Evolutionary conservation across 2,113 vertebrate genomes (phyloP), one percentile per base, ranked within the genome.

Genomic region (Chaetorhynchus papuensis): DNA sequence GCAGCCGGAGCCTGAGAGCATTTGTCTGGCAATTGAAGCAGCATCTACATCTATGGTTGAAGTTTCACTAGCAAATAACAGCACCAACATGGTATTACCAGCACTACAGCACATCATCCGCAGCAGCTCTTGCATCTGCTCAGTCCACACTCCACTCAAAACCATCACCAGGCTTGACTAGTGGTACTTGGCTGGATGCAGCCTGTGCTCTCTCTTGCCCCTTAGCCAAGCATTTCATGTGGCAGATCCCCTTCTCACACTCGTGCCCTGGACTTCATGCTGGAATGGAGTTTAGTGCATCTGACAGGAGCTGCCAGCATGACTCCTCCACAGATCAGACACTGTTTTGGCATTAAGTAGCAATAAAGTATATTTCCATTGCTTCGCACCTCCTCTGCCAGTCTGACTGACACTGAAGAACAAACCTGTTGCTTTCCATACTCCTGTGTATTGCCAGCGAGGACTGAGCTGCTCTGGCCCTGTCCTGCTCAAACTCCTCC

Each of bases 11-110:
- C 50, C 27, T 1, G 3, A 76, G 53, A 30, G 47, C 70, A 30
- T 56, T 75, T 8, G 5, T 35, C 42, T 44, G 61, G 35, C 0
- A 3, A n/a, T 1, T 17, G 33, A 82, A 91, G 35, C 1, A 3
- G 10, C 35, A 84, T 28, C 65, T 54, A 8, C 1, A 0, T 7
- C n/a, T 56, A 0, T 2, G 30, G 26, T 5, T 57, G 23, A 80
- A 63, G 63, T 28, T 61, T 69, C 71, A 71, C 50, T 30, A 37
- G 49, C 30, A 18, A 78, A 68, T 37, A 8, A 76, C 9, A 70
- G 35, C 42, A 74, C 14, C 26, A 33, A 13, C 13, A 10, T 1
- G n/a, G 9, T 52, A n/a, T 15, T 17, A 41, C 15, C 47, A n/a
- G 64, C 0, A 3, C 63, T 39, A 30, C 8, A 53, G 52, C 26